Base-by-base conservation (phyloP, 2,888 invertebrate species). In the Spialia ferax region DNA sequence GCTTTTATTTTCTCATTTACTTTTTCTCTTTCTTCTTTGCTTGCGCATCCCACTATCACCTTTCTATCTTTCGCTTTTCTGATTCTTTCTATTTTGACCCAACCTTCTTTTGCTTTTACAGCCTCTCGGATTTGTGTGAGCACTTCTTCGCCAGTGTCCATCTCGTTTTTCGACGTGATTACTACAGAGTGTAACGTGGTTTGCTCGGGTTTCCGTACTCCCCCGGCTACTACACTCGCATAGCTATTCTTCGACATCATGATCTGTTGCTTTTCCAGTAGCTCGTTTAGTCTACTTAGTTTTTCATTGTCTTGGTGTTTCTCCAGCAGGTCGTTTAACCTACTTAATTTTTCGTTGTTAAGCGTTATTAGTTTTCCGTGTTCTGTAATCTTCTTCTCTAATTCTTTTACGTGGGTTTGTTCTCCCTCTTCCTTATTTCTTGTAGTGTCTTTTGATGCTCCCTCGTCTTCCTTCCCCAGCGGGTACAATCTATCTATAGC, bases 141-240 rank as follows among this genome's bases (percentile, higher is more conserved):
- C 2, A 55, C 55, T 10, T 61, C 55, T 7, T 67, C 66, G 0
- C 66, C 60, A 6, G 66, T 66, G 1, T 66, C 60, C 7, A 23
- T 38, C 18, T 66, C 55, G 4, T 60, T 55, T 8, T 6, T 59
- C 0, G 66, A 54, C 1, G 60, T 26, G n/a, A 66, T 26, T 10
- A 66, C 18, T 8, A 66, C 45, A 0, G 60, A 54, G 20, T 60
- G 66, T 18, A 66, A 8, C 1, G 60, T 18, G 2, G 60, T 42
- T 6, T 35, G 35, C 6, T 48, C 20, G 5, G 45, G n/a, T 15
- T 0, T n/a, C 11, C 4, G 32, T 4, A 4, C 20, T 1, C 13
- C 20, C 3, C 10, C 18, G 1, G 20, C 11, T 1, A 20, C 13
- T 4, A 35, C 56, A 1, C 18, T 35, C 0, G 56, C 56, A 1